Evolutionary conservation across 2,888 invertebrate species (phyloP).

Genomic region (Notodonta ziczac): DNA sequence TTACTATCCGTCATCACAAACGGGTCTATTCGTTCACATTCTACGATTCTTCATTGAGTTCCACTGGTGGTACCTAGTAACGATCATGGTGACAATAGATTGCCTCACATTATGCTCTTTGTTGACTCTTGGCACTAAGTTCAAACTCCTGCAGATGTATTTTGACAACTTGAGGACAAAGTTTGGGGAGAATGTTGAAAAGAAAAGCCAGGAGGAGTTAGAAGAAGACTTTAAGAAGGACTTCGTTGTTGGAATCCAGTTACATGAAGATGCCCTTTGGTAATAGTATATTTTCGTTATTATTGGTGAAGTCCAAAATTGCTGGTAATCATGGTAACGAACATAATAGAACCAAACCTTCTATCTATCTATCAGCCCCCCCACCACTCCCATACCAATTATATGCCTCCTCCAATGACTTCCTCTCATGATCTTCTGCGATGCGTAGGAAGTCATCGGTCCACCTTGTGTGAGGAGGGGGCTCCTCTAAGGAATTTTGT

Average conservation of each 20-base stretch:
- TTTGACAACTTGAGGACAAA: conserved; percentile 47
- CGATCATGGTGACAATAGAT: conserved; percentile 55
- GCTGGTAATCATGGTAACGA: too few species aligned
- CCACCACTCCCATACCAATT: too few species aligned
- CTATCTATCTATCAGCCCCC: too few species aligned
- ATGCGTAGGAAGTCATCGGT: too few species aligned
- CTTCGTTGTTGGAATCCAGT: conserved; percentile 55
- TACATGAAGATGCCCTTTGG: conserved; percentile 64
- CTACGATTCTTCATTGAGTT: conserved; percentile 50
- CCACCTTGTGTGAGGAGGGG: too few species aligned
- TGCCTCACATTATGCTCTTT: conserved; percentile 51
- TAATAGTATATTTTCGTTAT: conserved; percentile 22
- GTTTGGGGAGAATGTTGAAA: conserved; percentile 28
- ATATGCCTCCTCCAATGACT: too few species aligned
- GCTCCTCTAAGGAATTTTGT: too few species aligned
- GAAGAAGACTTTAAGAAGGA: conserved; percentile 45
- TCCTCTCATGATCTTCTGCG: too few species aligned
- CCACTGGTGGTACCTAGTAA: conserved; percentile 61
- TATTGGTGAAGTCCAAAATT: background rate
- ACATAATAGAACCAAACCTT: too few species aligned
- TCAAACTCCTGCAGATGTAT: conserved; percentile 50
- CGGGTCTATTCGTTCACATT: conserved; percentile 47
- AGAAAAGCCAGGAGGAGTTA: conserved; percentile 26
- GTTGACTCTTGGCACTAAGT: conserved; percentile 54
- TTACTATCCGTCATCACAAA: conserved; percentile 46